Evolutionary conservation across 1,140 invertebrate genomes (phyloP).

Genomic region (Megathymus violae): DNA sequence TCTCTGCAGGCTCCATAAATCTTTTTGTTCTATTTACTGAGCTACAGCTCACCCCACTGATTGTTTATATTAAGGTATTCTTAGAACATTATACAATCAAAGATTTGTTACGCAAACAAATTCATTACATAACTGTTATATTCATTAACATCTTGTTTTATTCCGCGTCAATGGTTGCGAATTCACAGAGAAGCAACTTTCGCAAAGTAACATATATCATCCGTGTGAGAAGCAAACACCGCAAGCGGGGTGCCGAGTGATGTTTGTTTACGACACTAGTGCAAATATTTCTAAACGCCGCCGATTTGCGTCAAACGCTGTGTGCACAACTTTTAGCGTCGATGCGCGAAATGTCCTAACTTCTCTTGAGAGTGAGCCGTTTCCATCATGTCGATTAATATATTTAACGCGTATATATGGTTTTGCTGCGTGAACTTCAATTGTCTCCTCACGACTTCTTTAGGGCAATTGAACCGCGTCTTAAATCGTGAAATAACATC

Average conservation of each 20-base stretch:
- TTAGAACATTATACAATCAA: neutral
- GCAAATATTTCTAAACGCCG: conserved; percentile 41
- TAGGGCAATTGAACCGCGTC: conserved; percentile 24
- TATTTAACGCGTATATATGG: conserved; percentile 39
- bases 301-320: conserved; percentile 50
- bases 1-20: neutral
- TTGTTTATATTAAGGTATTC: neutral
- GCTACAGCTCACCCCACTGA: neutral
- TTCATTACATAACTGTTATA: neutral
- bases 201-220: conserved; percentile 26
- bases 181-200: conserved; percentile 16
- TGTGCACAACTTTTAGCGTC: conserved; percentile 46
- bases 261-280: conserved; percentile 40
- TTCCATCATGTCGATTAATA: conserved; percentile 41
- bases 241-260: neutral
- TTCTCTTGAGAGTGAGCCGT: conserved; percentile 34
- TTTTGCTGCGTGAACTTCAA: conserved; percentile 26
- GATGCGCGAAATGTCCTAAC: conserved; percentile 37
- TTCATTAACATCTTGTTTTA: too few relatives aligned
- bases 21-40: conserved; percentile 3
- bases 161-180: conserved; percentile 4
- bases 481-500: conserved; percentile 31
- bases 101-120: neutral
- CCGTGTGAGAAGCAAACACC: conserved; percentile 28
- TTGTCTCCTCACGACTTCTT: conserved; percentile 36